Evolutionary conservation across 30 jellyfish, hydroid and myxozoan species (phyloP), one percentile per base, ranked within the genome.

Genomic region (Clytia hemisphaerica): DNA sequence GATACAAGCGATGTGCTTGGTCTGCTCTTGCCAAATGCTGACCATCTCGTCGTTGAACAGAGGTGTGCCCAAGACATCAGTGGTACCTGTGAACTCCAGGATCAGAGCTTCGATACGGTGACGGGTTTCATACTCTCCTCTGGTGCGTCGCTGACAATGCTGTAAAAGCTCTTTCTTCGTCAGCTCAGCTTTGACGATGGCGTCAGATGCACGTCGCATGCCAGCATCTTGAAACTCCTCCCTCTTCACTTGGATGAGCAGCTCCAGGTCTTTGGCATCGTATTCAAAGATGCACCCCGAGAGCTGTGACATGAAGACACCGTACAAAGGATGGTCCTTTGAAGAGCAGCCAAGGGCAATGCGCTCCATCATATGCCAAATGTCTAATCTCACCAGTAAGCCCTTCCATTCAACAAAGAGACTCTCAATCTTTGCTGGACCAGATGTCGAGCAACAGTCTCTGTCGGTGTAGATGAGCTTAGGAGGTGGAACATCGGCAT

Each of bases 41-140:
- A 57, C 31, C 71, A 31, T 7, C 30, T 75, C 61, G 6, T 45
- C 80, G 36, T 66, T 62, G 50, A 77, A 53, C 7, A 77, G 58
- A 32, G 92, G 92, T 15, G 67, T 77, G 30, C 83, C 92, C 29
- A 65, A 67, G 10, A 63, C 16, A 45, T 77, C 92, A 22, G 92
- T 77, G 75, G 54, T 31, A 30, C 64, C 45, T 0, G 69, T 50
- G 72, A 55, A 61, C 40, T 28, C 30, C 61, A 58, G 31, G 24
- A 64, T 45, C 26, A 73, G 85, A 18, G 58, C 78, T 61, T 73
- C 85, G 22, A 76, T 18, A 4, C 38, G 16, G 62, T 57, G 10
- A 3, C 22, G n/a, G 44, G 68, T 76, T 55, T 60, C 64, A 16
- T 76, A 34, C 21, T 61, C 47, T 21, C 72, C 60, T 22, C 44